Base-by-base conservation (phyloP, 2,797 vertebrate species). In the Neomorphus geoffroyi region DNA sequence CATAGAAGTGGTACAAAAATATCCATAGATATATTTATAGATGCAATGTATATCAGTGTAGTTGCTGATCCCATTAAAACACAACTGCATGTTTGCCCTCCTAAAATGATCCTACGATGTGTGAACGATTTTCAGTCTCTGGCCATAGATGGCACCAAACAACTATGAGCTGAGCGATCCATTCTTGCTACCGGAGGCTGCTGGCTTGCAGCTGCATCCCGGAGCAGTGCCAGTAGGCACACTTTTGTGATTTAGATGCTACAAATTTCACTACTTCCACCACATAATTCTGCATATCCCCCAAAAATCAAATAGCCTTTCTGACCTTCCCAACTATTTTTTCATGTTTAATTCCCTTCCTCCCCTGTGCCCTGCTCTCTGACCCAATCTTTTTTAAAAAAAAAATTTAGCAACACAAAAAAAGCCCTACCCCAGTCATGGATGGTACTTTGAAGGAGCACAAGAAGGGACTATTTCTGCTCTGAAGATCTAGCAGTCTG, bases 71-170 rank as follows among this genome's bases (percentile, higher is more conserved):
- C 66, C 62, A 28, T 41, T 65, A 66, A 58, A 80, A n/a, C 14
- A 12, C 46, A 19, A 15, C 58, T 23, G 15, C 19, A 8, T 3
- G 7, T 5, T 56, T n/a, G 11, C 26, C 13, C 86, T 77, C 54
- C 43, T 35, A 4, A 65, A 90, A 60, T 8, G 56, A 53, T 84
- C 26, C 41, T 13, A n/a, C 43, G 6, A 7, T 80, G 56, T 72
- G 66, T 28, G 80, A 92, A 53, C 21, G 5, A 24, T 50, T 83
- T 83, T 77, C 66, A 43, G 30, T 50, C 11, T 90, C 82, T 24
- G 80, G 85, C 93, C 86, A 2, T 96, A 97, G 96, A 48, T 95
- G 94, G 96, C 95, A 92, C 92, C 94, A 97, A 86, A 96, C 57
- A 23, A 22, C 90, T 86, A 51, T 7, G 3, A 90, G 56, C 1